Evolutionary conservation across 2,797 vertebrate species (phyloP).

Genomic region (Xenopus petersii): DNA sequence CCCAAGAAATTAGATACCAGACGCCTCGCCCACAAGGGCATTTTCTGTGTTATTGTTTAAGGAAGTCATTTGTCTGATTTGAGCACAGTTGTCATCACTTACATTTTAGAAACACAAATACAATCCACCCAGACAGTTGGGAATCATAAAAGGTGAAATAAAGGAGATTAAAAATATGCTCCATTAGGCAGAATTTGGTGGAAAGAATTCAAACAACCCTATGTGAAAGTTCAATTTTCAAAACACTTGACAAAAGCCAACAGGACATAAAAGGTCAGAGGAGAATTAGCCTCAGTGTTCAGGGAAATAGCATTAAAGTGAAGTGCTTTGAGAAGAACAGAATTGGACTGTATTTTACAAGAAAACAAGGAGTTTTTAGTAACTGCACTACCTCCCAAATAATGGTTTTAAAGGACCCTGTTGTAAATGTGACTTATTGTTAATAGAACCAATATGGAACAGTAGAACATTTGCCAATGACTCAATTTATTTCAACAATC

Average conservation of each 20-base stretch:
- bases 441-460: slow-evolving; percentile 22
- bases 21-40: too few species aligned
- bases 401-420: background rate
- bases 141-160: slow-evolving; percentile 70
- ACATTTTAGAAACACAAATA: slow-evolving; percentile 47
- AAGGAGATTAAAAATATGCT: slow-evolving; percentile 64
- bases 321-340: too few species aligned
- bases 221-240: slow-evolving; percentile 73
- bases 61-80: slow-evolving; percentile 41
- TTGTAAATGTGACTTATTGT: slow-evolving; percentile 37
- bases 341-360: too few species aligned
- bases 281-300: background rate
- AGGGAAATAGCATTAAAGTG: too few species aligned
- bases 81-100: slow-evolving; percentile 29
- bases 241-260: slow-evolving; percentile 63
- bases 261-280: slow-evolving; percentile 49
- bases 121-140: slow-evolving; percentile 62
- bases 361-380: too few species aligned
- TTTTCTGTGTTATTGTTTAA: too few species aligned
- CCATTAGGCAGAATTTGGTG: slow-evolving; percentile 66
- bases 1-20: too few species aligned
- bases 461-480: slow-evolving; percentile 29
- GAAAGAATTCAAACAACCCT: slow-evolving; percentile 56
- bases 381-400: background rate
- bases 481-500: slow-evolving; percentile 33